These are phyloP conservation scores for Panagrolaimus sp. DNA, from an alignment of 1,140 invertebrate genomes.

Conservation along the genomic window DNA sequence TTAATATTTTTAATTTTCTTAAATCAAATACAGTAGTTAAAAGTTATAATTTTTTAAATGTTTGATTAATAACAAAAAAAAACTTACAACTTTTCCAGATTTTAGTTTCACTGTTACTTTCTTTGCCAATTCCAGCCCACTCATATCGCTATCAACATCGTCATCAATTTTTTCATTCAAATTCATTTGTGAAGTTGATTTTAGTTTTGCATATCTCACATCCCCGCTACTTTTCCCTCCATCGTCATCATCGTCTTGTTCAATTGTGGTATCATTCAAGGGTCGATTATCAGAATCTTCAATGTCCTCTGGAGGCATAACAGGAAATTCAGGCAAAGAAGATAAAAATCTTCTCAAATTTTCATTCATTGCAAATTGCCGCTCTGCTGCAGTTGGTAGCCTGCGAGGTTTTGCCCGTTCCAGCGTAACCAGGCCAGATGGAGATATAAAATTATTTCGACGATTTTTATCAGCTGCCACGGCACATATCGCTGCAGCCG, in stretches of 20 bases:
- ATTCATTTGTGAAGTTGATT: neutral
- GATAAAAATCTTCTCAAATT: conserved; percentile 11
- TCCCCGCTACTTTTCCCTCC: neutral
- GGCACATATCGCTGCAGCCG: neutral
- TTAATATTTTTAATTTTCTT: too few relatives aligned
- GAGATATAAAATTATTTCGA: neutral
- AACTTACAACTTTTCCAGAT: too few relatives aligned
- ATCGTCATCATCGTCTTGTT: neutral
- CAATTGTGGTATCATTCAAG: neutral
- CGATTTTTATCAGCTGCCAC: neutral
- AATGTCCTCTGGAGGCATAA: neutral
- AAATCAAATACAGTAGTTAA: too few relatives aligned
- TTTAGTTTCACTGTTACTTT: too few relatives aligned
- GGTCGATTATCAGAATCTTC: neutral
- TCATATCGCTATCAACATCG: neutral
- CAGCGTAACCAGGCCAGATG: neutral
- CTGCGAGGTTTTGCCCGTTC: conserved; percentile 5
- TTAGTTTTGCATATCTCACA: neutral
- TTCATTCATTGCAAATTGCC: conserved; percentile 8
- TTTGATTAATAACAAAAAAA: neutral
- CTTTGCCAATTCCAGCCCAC: neutral
- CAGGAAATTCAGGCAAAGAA: conserved; percentile 2
- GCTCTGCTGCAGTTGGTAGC: conserved; percentile 4
- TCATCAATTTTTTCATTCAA: neutral
- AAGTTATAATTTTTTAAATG: too few relatives aligned